Evolutionary conservation across 92 coral and sea anemone genomes (phyloP), one percentile per base, ranked within the genome.

Genomic region (Bergia sp.): DNA sequence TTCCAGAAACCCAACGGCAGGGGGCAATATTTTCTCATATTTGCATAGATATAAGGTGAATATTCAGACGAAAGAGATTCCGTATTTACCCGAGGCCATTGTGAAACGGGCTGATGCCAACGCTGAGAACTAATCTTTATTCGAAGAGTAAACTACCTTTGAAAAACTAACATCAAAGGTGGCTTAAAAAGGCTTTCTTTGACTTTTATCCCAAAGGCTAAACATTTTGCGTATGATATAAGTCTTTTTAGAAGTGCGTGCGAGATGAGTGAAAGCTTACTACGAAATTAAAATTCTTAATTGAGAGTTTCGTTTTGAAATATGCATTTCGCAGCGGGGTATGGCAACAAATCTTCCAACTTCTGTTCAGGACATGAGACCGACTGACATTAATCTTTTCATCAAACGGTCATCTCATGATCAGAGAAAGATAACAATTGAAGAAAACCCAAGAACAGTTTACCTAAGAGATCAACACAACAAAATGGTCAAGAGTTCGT

Each of bases 311-410:
- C 79, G 87, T 36, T 84, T 73, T 84, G 79, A 84, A 84, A 84
- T 84, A 84, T 84, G 87, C 87, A 71, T 84, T 84, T 84, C 87
- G 57, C 87, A 84, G 87, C 87, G 87, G 87, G 87, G 66, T 67
- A 84, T 84, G 65, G 78, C 87, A 18, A 84, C 79, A 84, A 71
- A 71, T 47, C 87, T 83, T 67, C 87, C 53, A 21, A 74, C 65
- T 69, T 84, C 87, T 84, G 87, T 71, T 45, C 87, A 10, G 41
- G 50, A 67, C 64, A 11, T 47, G 74, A 84, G 61, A 36, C 61
- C 78, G 66, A 71, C 64, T 84, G 65, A 8, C 29, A 84, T 71
- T 84, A 84, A 84, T 84, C 77, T 43, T 84, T 44, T 49, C 58
- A 84, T 69, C 77, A 45, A 84, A 84, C 67, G 87, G 78, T 69